These are phyloP conservation scores for Triops longicaudatus DNA, from an alignment of 1,140 invertebrate genomes.

Conservation along the genomic window DNA sequence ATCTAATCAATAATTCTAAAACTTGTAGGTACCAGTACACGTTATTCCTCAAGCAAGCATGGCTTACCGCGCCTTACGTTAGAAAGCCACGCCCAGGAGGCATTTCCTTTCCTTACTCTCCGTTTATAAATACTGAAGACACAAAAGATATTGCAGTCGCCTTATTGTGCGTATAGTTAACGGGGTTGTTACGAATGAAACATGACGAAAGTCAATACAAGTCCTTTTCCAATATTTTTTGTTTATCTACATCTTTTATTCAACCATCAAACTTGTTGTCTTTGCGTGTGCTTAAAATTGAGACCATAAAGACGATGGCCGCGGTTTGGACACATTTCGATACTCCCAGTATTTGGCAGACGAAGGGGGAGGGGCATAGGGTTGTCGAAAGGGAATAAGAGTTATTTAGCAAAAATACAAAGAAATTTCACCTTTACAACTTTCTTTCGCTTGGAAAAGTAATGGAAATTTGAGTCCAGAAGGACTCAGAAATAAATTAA, in stretches of 20 bases:
- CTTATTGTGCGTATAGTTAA: too few relatives aligned
- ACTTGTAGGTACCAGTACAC: constrained; percentile 21
- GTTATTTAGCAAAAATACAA: constrained; percentile 4
- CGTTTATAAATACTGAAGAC: not conserved
- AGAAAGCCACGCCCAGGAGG: not conserved
- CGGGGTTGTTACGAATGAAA: too few relatives aligned
- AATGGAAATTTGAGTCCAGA: too few relatives aligned
- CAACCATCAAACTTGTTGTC: not conserved
- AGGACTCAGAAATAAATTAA: too few relatives aligned
- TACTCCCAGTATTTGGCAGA: not conserved
- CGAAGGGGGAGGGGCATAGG: not conserved
- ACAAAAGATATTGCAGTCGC: not conserved
- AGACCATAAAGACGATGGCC: not conserved
- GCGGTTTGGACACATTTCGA: not conserved
- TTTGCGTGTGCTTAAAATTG: not conserved
- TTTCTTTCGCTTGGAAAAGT: too few relatives aligned
- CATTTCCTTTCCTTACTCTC: not conserved
- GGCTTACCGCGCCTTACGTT: constrained; percentile 27
- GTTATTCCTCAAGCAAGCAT: constrained; percentile 23
- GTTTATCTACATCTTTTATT: not conserved
- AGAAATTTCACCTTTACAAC: not conserved
- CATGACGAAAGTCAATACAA: not conserved
- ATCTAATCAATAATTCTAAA: too few relatives aligned
- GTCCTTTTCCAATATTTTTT: not conserved
- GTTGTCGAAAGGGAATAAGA: too few relatives aligned